Evolutionary conservation across 2,113 vertebrate genomes (phyloP).

Genomic region (Eupsittula cactorum): DNA sequence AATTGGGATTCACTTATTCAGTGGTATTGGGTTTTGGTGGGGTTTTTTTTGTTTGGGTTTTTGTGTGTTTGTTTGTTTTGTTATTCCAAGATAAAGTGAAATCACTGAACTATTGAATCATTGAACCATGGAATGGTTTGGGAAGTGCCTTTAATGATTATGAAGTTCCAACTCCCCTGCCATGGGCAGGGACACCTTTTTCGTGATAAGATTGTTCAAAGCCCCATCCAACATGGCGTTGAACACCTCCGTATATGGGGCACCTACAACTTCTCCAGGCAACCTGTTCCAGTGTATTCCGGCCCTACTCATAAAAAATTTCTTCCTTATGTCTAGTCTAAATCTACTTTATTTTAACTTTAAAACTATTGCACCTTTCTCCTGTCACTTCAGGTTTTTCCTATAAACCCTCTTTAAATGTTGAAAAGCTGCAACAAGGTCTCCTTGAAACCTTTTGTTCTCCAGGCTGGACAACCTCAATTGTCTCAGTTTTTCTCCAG

Average conservation of each 20-base stretch:
- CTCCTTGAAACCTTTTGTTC: background rate
- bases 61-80: background rate
- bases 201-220: too few relatives aligned
- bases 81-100: background rate
- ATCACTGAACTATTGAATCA: background rate
- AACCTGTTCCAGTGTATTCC: too few relatives aligned
- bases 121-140: background rate
- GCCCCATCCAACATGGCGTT: too few relatives aligned
- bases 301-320: too few relatives aligned
- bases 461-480: too few relatives aligned
- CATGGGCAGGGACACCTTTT: too few relatives aligned
- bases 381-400: background rate
- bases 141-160: background rate
- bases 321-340: background rate
- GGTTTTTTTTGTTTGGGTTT: too few relatives aligned
- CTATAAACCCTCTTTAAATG: background rate
- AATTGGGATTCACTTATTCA: background rate
- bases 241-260: too few relatives aligned
- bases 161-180: too few relatives aligned
- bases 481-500: too few relatives aligned
- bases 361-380: background rate
- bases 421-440: background rate
- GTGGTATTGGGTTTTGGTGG: background rate
- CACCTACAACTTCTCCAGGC: too few relatives aligned
- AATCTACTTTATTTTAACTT: background rate